These are phyloP conservation scores for Nibea albiflora DNA, from an alignment of 2,113 vertebrate species.

Conservation along the genomic window DNA sequence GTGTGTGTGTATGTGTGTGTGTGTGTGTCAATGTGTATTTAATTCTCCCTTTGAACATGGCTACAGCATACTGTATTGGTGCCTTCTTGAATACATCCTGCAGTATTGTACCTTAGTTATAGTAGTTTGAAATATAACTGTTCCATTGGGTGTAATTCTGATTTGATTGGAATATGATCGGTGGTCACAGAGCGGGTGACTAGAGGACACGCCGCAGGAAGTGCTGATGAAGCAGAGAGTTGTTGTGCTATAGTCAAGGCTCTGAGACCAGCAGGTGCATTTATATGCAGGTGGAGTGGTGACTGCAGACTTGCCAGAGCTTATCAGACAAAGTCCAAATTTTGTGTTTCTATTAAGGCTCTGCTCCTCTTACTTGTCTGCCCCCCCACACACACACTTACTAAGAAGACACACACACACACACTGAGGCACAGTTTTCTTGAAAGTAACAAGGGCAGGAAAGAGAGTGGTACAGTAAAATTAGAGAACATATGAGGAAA, in stretches of 20 bases:
- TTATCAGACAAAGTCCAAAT: constrained; percentile 49
- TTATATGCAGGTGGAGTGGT: constrained; percentile 72
- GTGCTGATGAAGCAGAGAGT: constrained; percentile 35
- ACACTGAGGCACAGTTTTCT: constrained; percentile 13
- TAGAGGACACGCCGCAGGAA: constrained; percentile 5
- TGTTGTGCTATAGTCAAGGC: constrained; percentile 35
- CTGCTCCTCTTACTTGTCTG: neutral
- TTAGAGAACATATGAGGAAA: constrained; percentile 22
- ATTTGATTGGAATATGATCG: constrained; percentile 12
- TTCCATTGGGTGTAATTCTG: neutral
- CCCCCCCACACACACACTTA: neutral
- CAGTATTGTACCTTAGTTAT: neutral
- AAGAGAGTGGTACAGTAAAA: constrained; percentile 1
- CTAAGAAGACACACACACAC: neutral
- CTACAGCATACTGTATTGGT: neutral
- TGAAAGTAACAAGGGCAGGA: neutral
- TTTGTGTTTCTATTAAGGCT: constrained; percentile 31
- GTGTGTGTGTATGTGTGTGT: neutral
- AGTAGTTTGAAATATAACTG: neutral
- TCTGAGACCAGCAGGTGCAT: constrained; percentile 63
- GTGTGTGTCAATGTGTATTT: constrained; percentile 4
- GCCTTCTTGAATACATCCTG: neutral
- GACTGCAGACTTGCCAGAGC: constrained; percentile 63
- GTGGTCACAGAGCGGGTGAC: constrained; percentile 35
- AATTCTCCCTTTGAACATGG: constrained; percentile 10